Evolutionary conservation across 2,888 invertebrate species (phyloP), one percentile per base, ranked within the genome.

Genomic region (Thecocarcelia acutangulata): DNA sequence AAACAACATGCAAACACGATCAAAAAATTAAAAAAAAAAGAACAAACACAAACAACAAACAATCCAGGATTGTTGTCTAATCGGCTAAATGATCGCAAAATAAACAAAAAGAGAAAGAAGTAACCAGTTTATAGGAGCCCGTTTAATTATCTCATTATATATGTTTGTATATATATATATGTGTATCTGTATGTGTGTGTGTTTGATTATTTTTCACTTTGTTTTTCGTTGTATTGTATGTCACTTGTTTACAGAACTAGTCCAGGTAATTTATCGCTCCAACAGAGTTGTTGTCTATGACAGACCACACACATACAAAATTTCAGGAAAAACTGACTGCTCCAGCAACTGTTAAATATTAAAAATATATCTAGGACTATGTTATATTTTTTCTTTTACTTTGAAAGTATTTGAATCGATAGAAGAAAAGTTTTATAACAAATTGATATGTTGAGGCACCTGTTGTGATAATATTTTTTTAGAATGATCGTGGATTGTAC

Each of bases 221-320:
- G 9, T 19, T 46, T n/a, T n/a, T n/a, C n/a, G 58, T 13, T 42
- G 50, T 50, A 11, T 46, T 11, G 70, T 70, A 70, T 76, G 66
- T 64, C 81, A 74, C 77, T 78, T 78, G 69, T 52, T 74, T 64
- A 74, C 64, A 78, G 69, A 74, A 78, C 73, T 64, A 74, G 74
- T 64, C 73, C 52, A 64, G 74, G 78, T 78, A 82, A 82, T 82
- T 82, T 78, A 82, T 82, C 69, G 69, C 68, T 58, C 50, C 69
- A 82, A 70, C 59, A 46, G 58, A 48, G 74, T 58, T 70, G 81
- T 82, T 82, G 77, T 70, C 69, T 74, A 59, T 63, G 37, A 21
- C 21, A 37, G 77, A 82, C 81, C 81, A 74, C 81, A 77, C 77
- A 81, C 11, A 59, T 52, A 17, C n/a, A 15, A 33, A 19, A 33